Base-by-base conservation (phyloP, 2,888 invertebrate genomes). In the Agrochola macilenta region DNA sequence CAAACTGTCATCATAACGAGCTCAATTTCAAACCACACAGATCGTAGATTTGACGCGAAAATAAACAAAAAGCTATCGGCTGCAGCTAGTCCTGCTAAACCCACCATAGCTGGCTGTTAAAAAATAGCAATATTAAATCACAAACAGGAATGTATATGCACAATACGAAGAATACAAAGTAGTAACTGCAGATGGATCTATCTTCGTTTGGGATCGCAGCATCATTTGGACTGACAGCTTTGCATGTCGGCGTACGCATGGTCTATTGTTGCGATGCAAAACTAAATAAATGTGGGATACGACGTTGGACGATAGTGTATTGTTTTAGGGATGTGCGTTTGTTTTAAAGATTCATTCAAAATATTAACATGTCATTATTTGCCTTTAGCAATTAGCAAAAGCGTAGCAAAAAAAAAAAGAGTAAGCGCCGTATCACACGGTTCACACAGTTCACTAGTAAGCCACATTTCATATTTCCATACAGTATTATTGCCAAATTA, bases 191-290 rank as follows among this genome's bases (percentile, higher is more conserved):
- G 91, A 89, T 86, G 90, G 89, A 91, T 92, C 89, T 91, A 91
- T 92, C 92, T 92, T 89, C 89, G 91, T 91, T 86, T 81, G 69
- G 69, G 71, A 92, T 92, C 92, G 87, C 83, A 79, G 82, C 87
- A 91, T 92, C 92, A 91, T 92, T 92, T 90, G 82, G 88, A 84
- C 74, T 90, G 92, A 92, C 92, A 89, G 91, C 76, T 43, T 69
- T 81, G 88, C 90, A 89, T 91, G 91, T 88, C 86, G 84, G 86
- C 82, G 86, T 88, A 87, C 89, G 83, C 79, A 81, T 78, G 78
- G 61, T n/a, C 85, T 82, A 88, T 88, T 89, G 88, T 89, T 85
- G 77, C 57, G 78, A 74, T 79, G 84, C 79, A 78, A 88, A 81
- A 87, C 69, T 66, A 78, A 79, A 80, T 87, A 84, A 69, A 88